Conservation (phyloP, 2,888 invertebrate genomes). For the Eilema griseolum region DNA sequence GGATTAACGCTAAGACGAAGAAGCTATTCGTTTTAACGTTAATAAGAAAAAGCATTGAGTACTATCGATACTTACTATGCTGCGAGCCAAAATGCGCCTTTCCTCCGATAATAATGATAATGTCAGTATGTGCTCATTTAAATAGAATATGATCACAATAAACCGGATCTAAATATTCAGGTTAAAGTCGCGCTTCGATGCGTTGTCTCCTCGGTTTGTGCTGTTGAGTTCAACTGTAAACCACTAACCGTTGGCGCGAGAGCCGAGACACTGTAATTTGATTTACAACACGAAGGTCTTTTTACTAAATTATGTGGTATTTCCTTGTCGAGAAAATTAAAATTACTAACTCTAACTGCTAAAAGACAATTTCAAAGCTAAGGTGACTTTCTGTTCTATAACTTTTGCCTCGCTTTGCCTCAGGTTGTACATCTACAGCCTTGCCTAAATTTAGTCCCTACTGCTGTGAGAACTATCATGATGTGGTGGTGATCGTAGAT, state of each 20-base stretch:
- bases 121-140: not conserved
- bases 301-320: slow-evolving; percentile 9
- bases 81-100: not conserved
- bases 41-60: not conserved
- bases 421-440: not conserved
- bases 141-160: slow-evolving; percentile 20
- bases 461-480: not conserved
- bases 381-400: not conserved
- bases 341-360: slow-evolving; percentile 1
- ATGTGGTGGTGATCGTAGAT: not conserved
- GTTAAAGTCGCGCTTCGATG: slow-evolving; percentile 24
- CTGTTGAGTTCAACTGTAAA: slow-evolving; percentile 23
- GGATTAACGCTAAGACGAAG: too few species aligned
- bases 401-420: too few species aligned
- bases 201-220: slow-evolving; percentile 23
- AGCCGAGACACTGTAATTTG: slow-evolving; percentile 18
- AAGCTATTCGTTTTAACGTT: not conserved
- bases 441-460: not conserved
- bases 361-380: not conserved
- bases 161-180: slow-evolving; percentile 23
- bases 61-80: not conserved
- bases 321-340: slow-evolving; percentile 10
- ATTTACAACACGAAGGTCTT: slow-evolving; percentile 15
- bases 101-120: not conserved
- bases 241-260: slow-evolving; percentile 22